Conservation (phyloP, 2,888 invertebrate species). For the Heliothis peltigera region DNA sequence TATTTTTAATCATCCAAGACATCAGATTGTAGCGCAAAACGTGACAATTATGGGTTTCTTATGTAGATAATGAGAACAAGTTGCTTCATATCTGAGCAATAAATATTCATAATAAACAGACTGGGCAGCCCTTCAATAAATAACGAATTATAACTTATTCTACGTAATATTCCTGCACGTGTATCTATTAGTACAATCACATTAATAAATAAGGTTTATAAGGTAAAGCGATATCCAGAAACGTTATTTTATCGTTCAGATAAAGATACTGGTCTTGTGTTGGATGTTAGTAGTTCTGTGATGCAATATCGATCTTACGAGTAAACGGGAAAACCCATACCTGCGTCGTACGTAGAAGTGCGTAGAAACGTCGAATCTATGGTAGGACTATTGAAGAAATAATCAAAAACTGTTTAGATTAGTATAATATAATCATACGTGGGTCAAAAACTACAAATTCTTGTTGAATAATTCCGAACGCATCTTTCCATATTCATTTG, state of each 20-base stretch:
- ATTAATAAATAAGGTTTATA: constrained; percentile 44
- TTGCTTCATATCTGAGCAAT: constrained; percentile 39
- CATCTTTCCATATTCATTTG: too few relatives aligned
- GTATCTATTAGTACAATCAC: constrained; percentile 49
- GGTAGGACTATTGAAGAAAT: too few relatives aligned
- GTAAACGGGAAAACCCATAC: constrained; percentile 4
- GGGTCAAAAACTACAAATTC: too few relatives aligned
- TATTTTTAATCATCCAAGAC: not conserved
- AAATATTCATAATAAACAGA: constrained; percentile 42
- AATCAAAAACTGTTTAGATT: too few relatives aligned
- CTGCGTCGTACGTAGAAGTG: not conserved
- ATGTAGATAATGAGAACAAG: constrained; percentile 44
- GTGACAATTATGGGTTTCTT: constrained; percentile 17
- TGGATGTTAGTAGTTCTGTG: constrained; percentile 43
- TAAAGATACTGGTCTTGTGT: constrained; percentile 36
- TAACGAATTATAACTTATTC: constrained; percentile 53
- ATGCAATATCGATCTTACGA: constrained; percentile 16
- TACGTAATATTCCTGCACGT: constrained; percentile 40
- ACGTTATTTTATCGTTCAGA: constrained; percentile 42
- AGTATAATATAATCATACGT: too few relatives aligned
- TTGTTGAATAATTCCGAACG: too few relatives aligned
- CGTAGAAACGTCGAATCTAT: not conserved
- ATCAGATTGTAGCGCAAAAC: constrained; percentile 26
- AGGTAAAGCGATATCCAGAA: constrained; percentile 39
- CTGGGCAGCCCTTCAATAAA: constrained; percentile 24